Evolutionary conservation across 2,113 vertebrate genomes (phyloP), one percentile per base, ranked within the genome.

Genomic region (Neogale vison): DNA sequence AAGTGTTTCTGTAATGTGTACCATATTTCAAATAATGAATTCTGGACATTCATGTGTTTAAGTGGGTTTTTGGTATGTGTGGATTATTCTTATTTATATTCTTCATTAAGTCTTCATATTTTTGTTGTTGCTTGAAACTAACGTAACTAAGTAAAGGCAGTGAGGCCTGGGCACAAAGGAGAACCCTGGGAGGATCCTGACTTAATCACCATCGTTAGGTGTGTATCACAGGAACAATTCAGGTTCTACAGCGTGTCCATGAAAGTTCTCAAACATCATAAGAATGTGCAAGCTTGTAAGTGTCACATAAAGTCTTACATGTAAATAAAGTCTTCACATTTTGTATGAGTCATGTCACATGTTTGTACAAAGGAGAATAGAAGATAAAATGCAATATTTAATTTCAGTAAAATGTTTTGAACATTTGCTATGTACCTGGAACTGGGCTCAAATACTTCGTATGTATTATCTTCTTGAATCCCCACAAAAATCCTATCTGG

Each of bases 11-110:
- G 31, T 97, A 97, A 94, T 87, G 82, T 97, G 34, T 96, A 47
- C 63, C 79, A 82, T 95, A 83, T 97, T 96, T 93, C 97, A 97
- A 88, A 63, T 88, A 97, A 81, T 96, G 84, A 93, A 95, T 79
- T 91, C 97, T 97, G 83, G 52, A 93, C 77, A 89, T 71, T 96
- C 26, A 90, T 93, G 17, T 97, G n/a, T 94, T 84, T 93, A 91
- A 80, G 42, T 94, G 96, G 74, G 36, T 89, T 96, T 97, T 81
- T 20, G 45, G 34, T 67, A 12, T 42, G 10, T 67, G 34, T 93
- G 55, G 71, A 82, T 87, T 69, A 57, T 34, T 93, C 52, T 86
- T 71, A 59, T 74, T 89, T 85, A 71, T 76, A 2, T 85, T 63
- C 36, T 82, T 96, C 26, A 93, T 90, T 85, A 88, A 47, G 24